phyloP scores from a whole-genome alignment of 2,797 vertebrate species.

The Pseudochirops cupreus region DNA sequence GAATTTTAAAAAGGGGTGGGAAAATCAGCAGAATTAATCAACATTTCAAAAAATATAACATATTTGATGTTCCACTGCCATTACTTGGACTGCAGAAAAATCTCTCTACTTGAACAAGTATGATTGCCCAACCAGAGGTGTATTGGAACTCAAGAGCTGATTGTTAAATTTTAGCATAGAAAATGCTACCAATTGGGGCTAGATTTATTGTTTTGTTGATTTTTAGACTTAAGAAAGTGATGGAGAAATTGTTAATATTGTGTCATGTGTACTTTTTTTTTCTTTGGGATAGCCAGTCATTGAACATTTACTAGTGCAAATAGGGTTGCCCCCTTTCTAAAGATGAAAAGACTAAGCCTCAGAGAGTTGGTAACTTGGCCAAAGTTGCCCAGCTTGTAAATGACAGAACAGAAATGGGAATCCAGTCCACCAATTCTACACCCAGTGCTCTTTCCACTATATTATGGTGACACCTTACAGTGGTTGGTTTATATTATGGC shows the following conservation, averaged over 20 bases:
- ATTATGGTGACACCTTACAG: background rate
- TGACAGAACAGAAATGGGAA: background rate
- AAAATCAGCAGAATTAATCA: background rate
- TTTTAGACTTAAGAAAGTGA: background rate
- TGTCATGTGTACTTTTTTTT: background rate
- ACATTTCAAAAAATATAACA: background rate
- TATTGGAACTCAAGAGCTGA: background rate
- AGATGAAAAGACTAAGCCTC: background rate
- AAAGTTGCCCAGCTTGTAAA: background rate
- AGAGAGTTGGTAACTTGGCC: background rate
- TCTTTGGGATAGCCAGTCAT: background rate
- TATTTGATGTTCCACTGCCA: background rate
- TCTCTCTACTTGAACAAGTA: background rate
- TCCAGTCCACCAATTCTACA: background rate
- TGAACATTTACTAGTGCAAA: background rate
- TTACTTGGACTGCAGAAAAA: background rate
- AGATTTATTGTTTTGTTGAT: background rate
- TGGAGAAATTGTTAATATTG: background rate
- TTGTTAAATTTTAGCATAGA: background rate
- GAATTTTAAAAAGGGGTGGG: background rate
- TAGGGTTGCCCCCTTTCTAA: background rate
- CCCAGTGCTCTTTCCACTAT: background rate
- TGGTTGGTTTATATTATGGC: background rate
- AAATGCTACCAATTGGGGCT: background rate
- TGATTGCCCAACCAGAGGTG: background rate